These are phyloP conservation scores for Ormia ochracea DNA, from an alignment of 2,888 invertebrate genomes.

Conservation along the genomic window DNA sequence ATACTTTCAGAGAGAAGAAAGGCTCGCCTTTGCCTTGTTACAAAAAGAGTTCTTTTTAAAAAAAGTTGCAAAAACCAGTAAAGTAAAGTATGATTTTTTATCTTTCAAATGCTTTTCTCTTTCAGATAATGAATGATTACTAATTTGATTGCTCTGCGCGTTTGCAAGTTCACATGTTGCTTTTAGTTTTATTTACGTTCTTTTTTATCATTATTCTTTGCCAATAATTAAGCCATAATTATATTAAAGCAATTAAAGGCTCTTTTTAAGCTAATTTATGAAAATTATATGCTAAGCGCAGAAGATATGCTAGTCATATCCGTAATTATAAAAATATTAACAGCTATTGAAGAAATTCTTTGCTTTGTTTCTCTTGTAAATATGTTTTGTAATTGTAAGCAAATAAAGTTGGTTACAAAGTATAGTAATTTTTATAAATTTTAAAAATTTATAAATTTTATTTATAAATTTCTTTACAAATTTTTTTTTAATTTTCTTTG, in stretches of 20 bases:
- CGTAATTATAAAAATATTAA: constrained; percentile 26
- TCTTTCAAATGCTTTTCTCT: too few relatives aligned
- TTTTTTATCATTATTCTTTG: background rate
- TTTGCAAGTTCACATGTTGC: background rate
- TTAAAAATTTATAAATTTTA: too few relatives aligned
- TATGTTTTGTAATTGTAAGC: background rate
- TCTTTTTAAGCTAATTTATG: constrained; percentile 40
- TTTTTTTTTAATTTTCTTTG: too few relatives aligned
- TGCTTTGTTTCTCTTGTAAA: background rate
- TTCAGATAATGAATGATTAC: too few relatives aligned
- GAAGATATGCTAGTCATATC: constrained; percentile 34
- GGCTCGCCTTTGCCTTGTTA: too few relatives aligned
- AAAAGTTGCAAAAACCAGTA: too few relatives aligned
- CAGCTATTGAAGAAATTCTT: constrained; percentile 20
- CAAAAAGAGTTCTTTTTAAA: too few relatives aligned
- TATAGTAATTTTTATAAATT: too few relatives aligned
- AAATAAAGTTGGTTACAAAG: background rate
- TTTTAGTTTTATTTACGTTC: background rate
- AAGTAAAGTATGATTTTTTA: background rate
- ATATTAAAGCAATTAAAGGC: background rate
- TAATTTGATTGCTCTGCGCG: background rate
- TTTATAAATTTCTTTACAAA: too few relatives aligned
- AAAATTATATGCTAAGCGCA: background rate
- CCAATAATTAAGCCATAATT: constrained; percentile 32
- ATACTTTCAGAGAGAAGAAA: too few relatives aligned